These are phyloP conservation scores for Chionis minor DNA, from an alignment of 2,113 vertebrate genomes.

Conservation along the genomic window DNA sequence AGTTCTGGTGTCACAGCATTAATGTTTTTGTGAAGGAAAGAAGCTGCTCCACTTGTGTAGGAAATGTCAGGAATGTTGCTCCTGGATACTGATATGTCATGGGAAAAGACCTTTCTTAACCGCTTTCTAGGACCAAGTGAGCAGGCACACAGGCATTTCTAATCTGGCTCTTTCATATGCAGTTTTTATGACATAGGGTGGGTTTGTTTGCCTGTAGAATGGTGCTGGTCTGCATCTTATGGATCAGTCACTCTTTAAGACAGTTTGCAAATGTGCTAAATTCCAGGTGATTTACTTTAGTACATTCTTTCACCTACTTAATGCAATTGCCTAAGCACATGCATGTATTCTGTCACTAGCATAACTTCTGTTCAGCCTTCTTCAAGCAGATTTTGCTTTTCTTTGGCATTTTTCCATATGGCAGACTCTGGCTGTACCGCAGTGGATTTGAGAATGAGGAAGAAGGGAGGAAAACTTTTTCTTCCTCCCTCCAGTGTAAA, in stretches of 20 bases:
- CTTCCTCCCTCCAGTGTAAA: background rate
- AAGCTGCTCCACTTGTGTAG: background rate
- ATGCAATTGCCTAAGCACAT: background rate
- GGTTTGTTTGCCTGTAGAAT: background rate
- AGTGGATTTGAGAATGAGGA: background rate
- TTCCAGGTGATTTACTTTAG: background rate
- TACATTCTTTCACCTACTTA: background rate
- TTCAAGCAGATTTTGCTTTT: background rate
- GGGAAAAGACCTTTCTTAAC: background rate
- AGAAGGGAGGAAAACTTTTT: background rate
- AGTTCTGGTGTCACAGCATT: background rate
- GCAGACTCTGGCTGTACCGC: background rate
- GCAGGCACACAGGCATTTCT: background rate
- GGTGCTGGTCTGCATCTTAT: background rate
- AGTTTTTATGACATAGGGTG: rapidly evolving
- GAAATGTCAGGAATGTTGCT: background rate
- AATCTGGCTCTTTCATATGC: background rate
- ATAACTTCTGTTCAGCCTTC: background rate
- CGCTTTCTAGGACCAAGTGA: background rate
- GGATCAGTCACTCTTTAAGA: background rate
- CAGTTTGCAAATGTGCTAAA: background rate
- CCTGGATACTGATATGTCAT: background rate
- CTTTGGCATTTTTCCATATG: background rate
- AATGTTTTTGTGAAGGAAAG: background rate
- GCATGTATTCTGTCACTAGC: background rate